Base-by-base conservation (phyloP, 2,888 invertebrate genomes). In the Caenorhabditis sp. region DNA sequence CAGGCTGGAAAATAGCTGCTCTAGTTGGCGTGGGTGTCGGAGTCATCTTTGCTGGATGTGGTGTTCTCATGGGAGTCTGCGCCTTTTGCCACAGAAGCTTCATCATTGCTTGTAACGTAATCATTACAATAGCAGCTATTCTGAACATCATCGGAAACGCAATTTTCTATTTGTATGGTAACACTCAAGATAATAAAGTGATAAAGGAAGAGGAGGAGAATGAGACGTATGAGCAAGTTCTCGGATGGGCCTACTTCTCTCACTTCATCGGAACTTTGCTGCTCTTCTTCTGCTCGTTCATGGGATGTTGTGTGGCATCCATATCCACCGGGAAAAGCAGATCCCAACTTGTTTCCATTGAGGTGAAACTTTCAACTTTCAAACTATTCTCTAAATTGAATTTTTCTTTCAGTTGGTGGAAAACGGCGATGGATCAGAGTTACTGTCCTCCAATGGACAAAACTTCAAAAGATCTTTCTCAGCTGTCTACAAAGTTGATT, bases 1-100 rank as follows among this genome's bases (percentile, higher is more conserved):
- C 62, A 90, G 90, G 89, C 37, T 90, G 90, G 89, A 91, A 91
- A 81, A 89, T 91, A 15, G 90, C 90, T 0, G 88, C 90, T 3
- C 58, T 91, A 11, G 82, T 85, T 0, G 90, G 88, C 3, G 83
- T 88, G 9, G 87, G 87, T 8, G 85, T 89, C 15, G 84, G 86
- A 6, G 85, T 88, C 8, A 58, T 89, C 18, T 86, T 87, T 40
- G 83, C 90, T 13, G 82, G 67, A 6, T 67, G 74, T 20, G 69
- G 85, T 1, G 70, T 85, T 28, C 81, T 87, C 0, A 67, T 88
- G 50, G 83, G 88, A 15, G 79, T 90, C 11, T 88, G 85, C 53
- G 82, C 84, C 5, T 88, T 84, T 65, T 88, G 88, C 56, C 88
- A 88, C 78, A 64, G 88, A 32, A 87, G 82, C 11, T 88, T 87